A percentile compares a stretch with the other conserved stretches of the same genome.
Evolutionary conservation across 2,797 vertebrate genomes (phyloP).

Genomic region (Catamblyrhynchus diadema): DNA sequence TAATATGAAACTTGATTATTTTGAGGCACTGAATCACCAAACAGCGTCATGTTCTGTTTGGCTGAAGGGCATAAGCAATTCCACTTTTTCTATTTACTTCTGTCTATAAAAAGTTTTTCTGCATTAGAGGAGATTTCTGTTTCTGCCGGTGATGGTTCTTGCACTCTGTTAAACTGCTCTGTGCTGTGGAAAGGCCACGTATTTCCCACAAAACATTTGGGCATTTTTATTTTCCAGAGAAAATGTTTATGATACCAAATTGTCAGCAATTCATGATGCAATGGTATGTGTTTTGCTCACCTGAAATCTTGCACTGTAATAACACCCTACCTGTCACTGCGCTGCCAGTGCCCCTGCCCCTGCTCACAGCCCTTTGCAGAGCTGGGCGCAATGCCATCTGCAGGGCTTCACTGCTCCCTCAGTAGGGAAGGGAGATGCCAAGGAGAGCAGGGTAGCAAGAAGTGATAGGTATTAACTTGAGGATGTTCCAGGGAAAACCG

Average conservation of each 20-base stretch:
- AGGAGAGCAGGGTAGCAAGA: not conserved
- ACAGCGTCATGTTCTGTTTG: slow-evolving; percentile 12
- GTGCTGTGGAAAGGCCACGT: accelerated
- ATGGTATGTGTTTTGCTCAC: not conserved
- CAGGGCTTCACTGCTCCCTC: not conserved
- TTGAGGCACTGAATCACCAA: slow-evolving; percentile 13
- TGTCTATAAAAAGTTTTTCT: not conserved
- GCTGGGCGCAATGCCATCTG: not conserved
- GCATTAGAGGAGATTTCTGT: not conserved
- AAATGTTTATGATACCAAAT: not conserved
- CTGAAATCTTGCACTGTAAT: not conserved
- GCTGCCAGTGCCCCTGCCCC: not conserved
- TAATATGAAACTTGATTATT: slow-evolving; percentile 28
- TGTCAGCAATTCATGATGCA: accelerated
- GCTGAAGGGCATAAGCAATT: slow-evolving; percentile 20
- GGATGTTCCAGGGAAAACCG: not conserved
- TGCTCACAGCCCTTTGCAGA: not conserved
- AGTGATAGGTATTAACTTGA: not conserved
- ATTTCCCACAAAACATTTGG: not conserved
- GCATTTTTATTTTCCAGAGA: not conserved
- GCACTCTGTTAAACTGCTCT: not conserved
- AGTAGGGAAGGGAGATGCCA: not conserved
- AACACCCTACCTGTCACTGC: not conserved
- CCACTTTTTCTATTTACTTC: not conserved
- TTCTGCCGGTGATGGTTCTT: not conserved